phyloP scores from a whole-genome alignment of 2,797 vertebrate species.

The Girardinus metallicus region DNA sequence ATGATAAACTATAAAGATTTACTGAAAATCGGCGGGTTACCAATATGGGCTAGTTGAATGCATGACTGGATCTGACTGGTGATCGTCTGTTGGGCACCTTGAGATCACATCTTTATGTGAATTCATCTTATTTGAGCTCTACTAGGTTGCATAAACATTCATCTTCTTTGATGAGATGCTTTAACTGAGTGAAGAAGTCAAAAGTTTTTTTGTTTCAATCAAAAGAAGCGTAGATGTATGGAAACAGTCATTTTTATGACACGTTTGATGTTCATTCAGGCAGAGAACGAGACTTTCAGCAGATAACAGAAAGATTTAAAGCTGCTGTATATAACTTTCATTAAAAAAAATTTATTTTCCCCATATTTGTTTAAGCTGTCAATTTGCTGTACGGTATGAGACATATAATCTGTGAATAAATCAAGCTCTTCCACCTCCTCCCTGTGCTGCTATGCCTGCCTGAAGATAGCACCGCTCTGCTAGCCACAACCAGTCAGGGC shows the following conservation, averaged over 20 bases:
- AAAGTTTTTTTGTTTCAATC: not conserved
- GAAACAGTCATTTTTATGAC: not conserved
- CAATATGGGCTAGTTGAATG: not conserved
- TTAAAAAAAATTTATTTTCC: too few species aligned
- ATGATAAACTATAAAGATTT: not conserved
- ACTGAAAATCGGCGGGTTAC: not conserved
- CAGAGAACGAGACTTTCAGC: not conserved
- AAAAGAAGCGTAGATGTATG: not conserved
- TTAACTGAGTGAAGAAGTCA: not conserved
- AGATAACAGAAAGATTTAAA: not conserved
- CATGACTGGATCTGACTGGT: not conserved
- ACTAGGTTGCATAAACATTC: not conserved
- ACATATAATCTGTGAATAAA: too few species aligned
- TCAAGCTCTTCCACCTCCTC: too few species aligned
- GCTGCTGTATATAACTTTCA: too few species aligned
- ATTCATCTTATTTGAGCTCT: not conserved
- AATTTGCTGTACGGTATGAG: too few species aligned
- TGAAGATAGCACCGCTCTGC: too few species aligned
- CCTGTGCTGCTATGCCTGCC: too few species aligned
- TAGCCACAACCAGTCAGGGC: too few species aligned
- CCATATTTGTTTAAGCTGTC: too few species aligned
- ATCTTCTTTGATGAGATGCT: not conserved
- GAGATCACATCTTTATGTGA: not conserved
- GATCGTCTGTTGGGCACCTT: not conserved
- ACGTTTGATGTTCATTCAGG: not conserved